Evolutionary conservation across 2,113 vertebrate genomes (phyloP).

Genomic region (Glaucomys volans): DNA sequence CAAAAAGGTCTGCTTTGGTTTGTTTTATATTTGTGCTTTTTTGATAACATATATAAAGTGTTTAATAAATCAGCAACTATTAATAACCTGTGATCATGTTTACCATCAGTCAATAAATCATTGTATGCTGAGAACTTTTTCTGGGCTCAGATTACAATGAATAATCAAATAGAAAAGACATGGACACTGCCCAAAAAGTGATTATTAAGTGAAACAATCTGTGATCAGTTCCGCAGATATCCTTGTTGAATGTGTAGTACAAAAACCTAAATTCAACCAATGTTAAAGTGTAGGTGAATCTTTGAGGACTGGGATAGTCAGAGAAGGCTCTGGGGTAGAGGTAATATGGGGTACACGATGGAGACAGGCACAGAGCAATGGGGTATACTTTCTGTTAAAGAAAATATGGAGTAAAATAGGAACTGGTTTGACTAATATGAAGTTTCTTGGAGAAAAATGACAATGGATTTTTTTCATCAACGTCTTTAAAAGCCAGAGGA

Average conservation of each 20-base stretch:
- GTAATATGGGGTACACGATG: neutral
- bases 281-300: neutral
- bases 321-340: neutral
- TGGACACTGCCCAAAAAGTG: neutral
- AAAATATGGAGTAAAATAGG: neutral
- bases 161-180: neutral
- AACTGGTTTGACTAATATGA: neutral
- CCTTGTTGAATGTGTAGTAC: neutral
- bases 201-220: neutral
- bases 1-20: neutral
- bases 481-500: neutral
- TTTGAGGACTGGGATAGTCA: neutral
- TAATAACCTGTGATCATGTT: neutral
- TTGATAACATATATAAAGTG: neutral
- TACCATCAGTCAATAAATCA: neutral
- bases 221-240: neutral
- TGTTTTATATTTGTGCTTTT: conserved; percentile 15
- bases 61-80: conserved; percentile 14
- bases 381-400: neutral
- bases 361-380: neutral
- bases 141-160: neutral
- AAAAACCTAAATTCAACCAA: neutral
- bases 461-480: neutral
- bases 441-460: neutral
- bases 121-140: neutral